Percentiles rank a stretch among this genome's conserved stretches.
Conservation (phyloP, 2,113 vertebrate species). For the Zootoca vivipara region DNA sequence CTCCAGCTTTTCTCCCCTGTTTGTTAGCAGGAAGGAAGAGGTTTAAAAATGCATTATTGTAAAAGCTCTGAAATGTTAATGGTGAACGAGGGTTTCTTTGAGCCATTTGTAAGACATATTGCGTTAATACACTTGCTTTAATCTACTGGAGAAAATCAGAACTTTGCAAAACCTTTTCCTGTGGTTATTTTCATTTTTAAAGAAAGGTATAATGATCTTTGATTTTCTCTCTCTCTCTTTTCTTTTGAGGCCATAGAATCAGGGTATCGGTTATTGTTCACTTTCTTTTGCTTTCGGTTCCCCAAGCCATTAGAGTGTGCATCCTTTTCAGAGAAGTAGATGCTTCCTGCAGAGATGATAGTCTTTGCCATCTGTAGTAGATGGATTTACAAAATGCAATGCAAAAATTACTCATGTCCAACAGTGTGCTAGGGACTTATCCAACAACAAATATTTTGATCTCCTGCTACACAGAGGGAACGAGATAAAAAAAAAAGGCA, state of each 20-base stretch:
- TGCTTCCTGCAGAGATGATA: constrained; percentile 9
- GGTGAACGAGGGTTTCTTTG: neutral
- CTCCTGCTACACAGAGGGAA: constrained; percentile 4
- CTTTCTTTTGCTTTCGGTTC: neutral
- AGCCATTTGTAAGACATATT: neutral
- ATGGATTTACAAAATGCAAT: constrained; percentile 7
- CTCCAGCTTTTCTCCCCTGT: constrained; percentile 36
- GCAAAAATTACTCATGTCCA: neutral
- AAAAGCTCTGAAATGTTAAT: neutral
- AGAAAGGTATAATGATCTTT: neutral
- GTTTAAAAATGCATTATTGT: constrained; percentile 30
- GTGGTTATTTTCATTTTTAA: constrained; percentile 19
- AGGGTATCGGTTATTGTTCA: constrained; percentile 5
- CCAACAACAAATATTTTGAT: neutral
- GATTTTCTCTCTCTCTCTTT: neutral
- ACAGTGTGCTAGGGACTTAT: neutral
- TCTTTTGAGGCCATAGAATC: neutral
- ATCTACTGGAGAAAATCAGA: constrained; percentile 28
- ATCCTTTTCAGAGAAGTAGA: constrained; percentile 4
- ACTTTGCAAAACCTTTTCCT: constrained; percentile 33
- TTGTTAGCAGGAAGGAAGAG: constrained; percentile 39
- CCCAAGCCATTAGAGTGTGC: neutral
- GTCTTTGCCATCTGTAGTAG: neutral
- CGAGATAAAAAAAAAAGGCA: constrained; percentile 22
- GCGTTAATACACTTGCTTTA: constrained; percentile 5